Percentiles rank a stretch among this genome's conserved stretches.
Conservation (phyloP, 2,888 invertebrate genomes). For the Xylota segnis region DNA sequence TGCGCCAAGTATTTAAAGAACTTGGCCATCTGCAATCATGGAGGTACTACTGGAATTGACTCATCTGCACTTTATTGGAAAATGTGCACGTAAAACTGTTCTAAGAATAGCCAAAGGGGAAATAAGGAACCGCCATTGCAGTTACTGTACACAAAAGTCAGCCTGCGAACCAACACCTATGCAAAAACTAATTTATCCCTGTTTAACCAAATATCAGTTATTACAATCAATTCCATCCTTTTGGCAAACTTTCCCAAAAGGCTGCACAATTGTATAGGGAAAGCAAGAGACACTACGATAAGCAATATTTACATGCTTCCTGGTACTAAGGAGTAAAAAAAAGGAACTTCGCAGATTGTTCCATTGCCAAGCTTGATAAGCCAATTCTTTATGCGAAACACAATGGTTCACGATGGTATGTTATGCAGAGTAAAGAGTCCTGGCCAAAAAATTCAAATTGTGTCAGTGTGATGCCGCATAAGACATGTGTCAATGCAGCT, state of each 20-base stretch:
- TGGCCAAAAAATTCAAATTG: constrained; percentile 31
- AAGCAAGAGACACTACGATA: constrained; percentile 2
- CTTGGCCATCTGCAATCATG: no score
- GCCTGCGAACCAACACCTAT: no score
- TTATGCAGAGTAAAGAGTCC: not conserved
- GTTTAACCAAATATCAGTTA: not conserved
- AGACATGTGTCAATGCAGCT: constrained; percentile 26
- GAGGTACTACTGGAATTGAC: no score
- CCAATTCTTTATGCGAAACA: constrained; percentile 12
- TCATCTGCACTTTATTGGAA: no score
- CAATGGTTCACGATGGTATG: constrained; percentile 6
- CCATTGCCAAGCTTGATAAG: constrained; percentile 27
- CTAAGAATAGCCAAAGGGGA: no score
- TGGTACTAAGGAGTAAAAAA: not conserved
- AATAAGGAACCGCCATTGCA: no score
- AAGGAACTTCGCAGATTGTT: not conserved
- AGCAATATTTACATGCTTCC: constrained; percentile 35
- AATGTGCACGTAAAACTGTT: no score
- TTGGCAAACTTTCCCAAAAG: constrained; percentile 10
- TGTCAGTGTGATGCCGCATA: constrained; percentile 33
- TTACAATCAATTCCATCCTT: not conserved
- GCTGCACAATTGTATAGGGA: not conserved
- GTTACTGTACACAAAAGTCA: no score
- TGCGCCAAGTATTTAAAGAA: no score
- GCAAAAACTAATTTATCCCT: no score